Evolutionary conservation across 2,113 vertebrate genomes (phyloP).

Genomic region (Dipodomys merriami): DNA sequence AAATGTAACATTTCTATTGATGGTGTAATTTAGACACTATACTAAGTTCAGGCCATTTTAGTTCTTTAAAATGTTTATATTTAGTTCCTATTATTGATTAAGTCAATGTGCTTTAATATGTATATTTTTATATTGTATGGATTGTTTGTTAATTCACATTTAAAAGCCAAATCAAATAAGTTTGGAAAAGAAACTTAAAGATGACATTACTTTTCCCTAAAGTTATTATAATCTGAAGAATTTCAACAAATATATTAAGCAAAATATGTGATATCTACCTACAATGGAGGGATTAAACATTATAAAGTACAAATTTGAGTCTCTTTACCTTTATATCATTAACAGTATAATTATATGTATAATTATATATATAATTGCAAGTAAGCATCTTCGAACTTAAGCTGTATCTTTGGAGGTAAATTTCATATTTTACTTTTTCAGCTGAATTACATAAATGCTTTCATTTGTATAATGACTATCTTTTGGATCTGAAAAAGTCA

Average conservation of each 20-base stretch:
- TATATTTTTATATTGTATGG: conserved; percentile 76
- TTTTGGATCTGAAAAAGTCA: conserved; percentile 80
- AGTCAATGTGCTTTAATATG: conserved; percentile 55
- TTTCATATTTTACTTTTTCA: not conserved
- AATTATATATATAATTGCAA: conserved; percentile 45
- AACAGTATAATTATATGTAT: conserved; percentile 42
- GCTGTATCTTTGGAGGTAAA: conserved; percentile 70
- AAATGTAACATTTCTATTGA: conserved; percentile 4
- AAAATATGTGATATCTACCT: not conserved
- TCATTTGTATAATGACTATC: conserved; percentile 74
- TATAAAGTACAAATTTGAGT: conserved; percentile 41
- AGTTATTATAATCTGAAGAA: conserved; percentile 31
- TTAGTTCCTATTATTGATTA: conserved; percentile 41
- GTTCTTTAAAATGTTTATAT: conserved; percentile 53
- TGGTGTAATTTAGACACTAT: not conserved
- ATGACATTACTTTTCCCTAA: conserved; percentile 49
- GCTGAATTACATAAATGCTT: conserved; percentile 75
- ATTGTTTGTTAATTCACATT: conserved; percentile 67
- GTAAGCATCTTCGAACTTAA: not conserved
- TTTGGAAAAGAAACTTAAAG: conserved; percentile 68
- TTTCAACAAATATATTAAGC: conserved; percentile 5
- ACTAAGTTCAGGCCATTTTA: conserved; percentile 3
- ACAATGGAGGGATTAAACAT: conserved; percentile 34
- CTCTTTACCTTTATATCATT: conserved; percentile 69
- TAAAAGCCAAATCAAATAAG: conserved; percentile 66